Evolutionary conservation across 2,113 vertebrate species (phyloP).

Genomic region (Megaceryle maxima): DNA sequence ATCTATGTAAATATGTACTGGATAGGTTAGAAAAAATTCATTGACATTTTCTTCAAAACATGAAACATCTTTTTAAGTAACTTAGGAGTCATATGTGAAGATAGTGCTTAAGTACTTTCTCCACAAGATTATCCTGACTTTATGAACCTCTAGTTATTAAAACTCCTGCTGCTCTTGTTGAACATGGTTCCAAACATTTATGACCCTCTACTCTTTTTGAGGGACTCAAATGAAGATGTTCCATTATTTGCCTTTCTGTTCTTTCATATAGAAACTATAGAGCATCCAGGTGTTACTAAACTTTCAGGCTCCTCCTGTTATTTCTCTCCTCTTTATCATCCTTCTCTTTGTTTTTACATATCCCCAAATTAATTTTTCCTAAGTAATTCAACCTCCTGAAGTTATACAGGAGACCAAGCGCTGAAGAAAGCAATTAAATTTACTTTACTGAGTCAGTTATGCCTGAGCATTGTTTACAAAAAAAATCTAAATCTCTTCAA

Average conservation of each 20-base stretch:
- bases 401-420: too few relatives aligned
- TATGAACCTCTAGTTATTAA: neutral
- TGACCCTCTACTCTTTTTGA: rapidly evolving
- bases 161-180: neutral
- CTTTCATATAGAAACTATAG: neutral
- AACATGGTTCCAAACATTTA: neutral
- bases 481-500: neutral
- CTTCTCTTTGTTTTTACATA: too few relatives aligned
- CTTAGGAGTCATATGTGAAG: neutral
- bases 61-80: neutral
- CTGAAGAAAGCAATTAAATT: neutral
- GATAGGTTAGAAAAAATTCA: neutral
- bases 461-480: neutral
- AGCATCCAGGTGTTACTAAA: neutral
- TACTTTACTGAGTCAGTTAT: neutral
- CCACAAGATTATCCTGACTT: neutral
- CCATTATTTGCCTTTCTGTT: neutral
- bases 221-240: neutral
- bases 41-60: neutral
- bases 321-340: neutral
- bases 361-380: too few relatives aligned
- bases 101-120: neutral
- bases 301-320: neutral
- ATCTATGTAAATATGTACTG: neutral
- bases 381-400: too few relatives aligned